These are phyloP conservation scores for Cephus runcator DNA, from an alignment of 2,888 invertebrate genomes.

Conservation along the genomic window DNA sequence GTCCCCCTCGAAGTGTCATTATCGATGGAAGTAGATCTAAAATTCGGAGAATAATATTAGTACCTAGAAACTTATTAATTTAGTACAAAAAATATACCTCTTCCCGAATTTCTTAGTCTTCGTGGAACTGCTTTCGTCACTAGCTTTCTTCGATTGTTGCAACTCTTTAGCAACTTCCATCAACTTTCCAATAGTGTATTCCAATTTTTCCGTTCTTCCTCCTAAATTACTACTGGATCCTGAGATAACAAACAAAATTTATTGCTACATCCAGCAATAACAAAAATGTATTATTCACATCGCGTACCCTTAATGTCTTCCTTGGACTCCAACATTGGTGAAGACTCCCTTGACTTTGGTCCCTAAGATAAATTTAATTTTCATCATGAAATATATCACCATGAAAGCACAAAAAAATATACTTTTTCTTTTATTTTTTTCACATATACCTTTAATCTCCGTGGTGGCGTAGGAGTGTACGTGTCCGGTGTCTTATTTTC, in stretches of 20 bases:
- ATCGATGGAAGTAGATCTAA: conserved; percentile 76
- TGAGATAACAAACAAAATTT: conserved; percentile 14
- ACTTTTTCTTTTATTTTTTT: background rate
- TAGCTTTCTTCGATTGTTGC: conserved; percentile 57
- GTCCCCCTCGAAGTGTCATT: conserved; percentile 65
- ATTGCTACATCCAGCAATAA: background rate
- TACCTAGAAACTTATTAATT: background rate
- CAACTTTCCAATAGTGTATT: conserved; percentile 58
- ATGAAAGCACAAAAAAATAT: background rate
- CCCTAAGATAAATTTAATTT: conserved; percentile 63
- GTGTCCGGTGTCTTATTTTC: conserved; percentile 63
- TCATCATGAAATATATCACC: background rate
- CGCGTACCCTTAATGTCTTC: conserved; percentile 73
- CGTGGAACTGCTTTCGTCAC: conserved; percentile 48
- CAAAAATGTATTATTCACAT: conserved; percentile 63
- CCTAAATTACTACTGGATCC: conserved; percentile 43
- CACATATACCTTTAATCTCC: conserved; percentile 71
- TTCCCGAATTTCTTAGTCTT: conserved; percentile 57
- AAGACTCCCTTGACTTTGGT: conserved; percentile 78
- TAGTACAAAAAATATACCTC: conserved; percentile 38
- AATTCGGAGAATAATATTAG: conserved; percentile 33
- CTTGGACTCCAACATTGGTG: conserved; percentile 80
- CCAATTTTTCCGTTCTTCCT: conserved; percentile 57
- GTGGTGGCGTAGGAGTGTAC: conserved; percentile 77
- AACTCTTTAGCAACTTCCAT: conserved; percentile 61